Evolutionary conservation across 2,113 vertebrate genomes (phyloP), one percentile per base, ranked within the genome.

Genomic region (Toxostoma redivivum): DNA sequence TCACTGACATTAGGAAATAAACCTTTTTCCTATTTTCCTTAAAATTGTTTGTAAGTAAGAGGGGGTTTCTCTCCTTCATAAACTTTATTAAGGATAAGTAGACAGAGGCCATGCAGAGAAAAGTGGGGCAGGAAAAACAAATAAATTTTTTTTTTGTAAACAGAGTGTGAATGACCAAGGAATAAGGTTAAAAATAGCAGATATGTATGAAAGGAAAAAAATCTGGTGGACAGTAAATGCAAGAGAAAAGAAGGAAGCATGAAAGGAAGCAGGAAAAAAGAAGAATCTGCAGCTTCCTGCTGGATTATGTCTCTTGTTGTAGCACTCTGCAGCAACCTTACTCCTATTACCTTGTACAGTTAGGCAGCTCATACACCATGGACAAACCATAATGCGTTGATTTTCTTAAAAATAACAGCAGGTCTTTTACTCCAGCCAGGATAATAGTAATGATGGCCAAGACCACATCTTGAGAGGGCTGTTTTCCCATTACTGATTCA

Each of bases 321-420:
- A 82, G n/a, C n/a, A 40, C 5, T 57, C 23, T 50, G 28, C 54
- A 66, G 50, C 28, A 65, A 27, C 9, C 12, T 88, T 65, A 69
- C 18, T 76, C 23, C 18, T 80, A 18, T 61, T 89, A 15, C 20
- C 30, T 81, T 58, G 16, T 22, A 71, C 37, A 79, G 17, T 69
- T 73, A 72, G 38, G 67, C 45, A 92, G 79, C 51, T 54, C 72
- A 42, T 47, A 54, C 33, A 65, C 48, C 45, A 80, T 10, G 22
- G 22, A 76, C 28, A 91, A 83, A 70, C 12, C 38, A 53, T 64
- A 16, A 40, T 15, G 37, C 33, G 56, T 25, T 66, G 44, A 73
- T 81, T 96, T 87, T 70, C 89, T 86, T 93, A 67, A 70, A 94
- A 96, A 72, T 47, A 90, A 37, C 76, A 90, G 61, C 38, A 76